Evolutionary conservation across 1,140 invertebrate species (phyloP).

Genomic region (Macrostomum lignano): DNA sequence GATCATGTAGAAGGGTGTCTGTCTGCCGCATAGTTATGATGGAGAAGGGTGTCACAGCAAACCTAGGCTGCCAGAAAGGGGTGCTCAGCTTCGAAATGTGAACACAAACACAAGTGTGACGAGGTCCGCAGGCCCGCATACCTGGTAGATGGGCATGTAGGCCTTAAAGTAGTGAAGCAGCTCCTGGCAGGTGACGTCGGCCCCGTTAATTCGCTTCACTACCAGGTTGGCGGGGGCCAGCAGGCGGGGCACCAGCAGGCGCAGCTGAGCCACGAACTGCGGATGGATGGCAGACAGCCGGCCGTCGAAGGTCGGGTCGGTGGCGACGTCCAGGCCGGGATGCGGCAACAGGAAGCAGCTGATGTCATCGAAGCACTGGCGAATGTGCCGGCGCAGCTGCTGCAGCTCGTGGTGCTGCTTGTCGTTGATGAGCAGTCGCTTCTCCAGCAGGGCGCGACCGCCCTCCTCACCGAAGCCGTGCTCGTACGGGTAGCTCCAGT

Average conservation of each 20-base stretch:
- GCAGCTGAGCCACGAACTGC: slow-evolving; percentile 61
- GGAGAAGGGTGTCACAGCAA: too few relatives aligned
- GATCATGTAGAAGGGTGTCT: too few relatives aligned
- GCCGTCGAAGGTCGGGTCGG: slow-evolving; percentile 15
- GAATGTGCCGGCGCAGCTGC: slow-evolving; percentile 64
- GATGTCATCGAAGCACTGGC: slow-evolving; percentile 71
- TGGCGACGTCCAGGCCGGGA: slow-evolving; percentile 69
- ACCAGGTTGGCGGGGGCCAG: slow-evolving; percentile 63
- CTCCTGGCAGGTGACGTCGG: slow-evolving; percentile 62
- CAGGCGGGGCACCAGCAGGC: slow-evolving; percentile 53
- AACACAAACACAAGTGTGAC: too few relatives aligned
- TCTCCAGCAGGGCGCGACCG: slow-evolving; percentile 52
- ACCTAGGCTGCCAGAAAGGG: too few relatives aligned
- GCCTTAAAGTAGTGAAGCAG: slow-evolving; percentile 72
- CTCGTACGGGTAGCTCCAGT: slow-evolving; percentile 96
- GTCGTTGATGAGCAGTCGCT: slow-evolving; percentile 39
- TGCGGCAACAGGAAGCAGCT: slow-evolving; percentile 89
- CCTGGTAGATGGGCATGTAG: too few relatives aligned
- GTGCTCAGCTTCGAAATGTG: too few relatives aligned
- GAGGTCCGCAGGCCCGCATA: too few relatives aligned
- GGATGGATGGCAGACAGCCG: slow-evolving; percentile 49
- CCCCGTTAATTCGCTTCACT: slow-evolving; percentile 76
- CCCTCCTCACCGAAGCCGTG: slow-evolving; percentile 62
- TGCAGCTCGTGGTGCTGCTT: slow-evolving; percentile 77
- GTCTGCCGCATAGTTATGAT: too few relatives aligned